Evolutionary conservation across 2,888 invertebrate genomes (phyloP).

Genomic region (Trichopoda pennipes): DNA sequence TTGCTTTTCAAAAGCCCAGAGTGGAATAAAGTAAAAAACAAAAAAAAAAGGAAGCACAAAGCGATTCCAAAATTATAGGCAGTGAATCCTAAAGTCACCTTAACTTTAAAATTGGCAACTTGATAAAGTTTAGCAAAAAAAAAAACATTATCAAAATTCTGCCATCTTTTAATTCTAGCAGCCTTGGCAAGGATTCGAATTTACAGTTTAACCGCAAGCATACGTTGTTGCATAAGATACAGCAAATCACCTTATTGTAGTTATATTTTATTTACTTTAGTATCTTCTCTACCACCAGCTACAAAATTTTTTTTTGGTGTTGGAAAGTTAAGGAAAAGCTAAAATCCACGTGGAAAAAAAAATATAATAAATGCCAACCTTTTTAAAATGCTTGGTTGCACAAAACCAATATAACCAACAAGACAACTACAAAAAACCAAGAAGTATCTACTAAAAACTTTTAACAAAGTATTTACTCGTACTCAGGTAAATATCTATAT

Average conservation of each 20-base stretch:
- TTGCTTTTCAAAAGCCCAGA: too few species aligned
- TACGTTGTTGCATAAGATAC: slow-evolving; percentile 22
- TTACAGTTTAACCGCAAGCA: slow-evolving; percentile 35
- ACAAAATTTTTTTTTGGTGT: background rate
- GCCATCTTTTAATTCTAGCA: background rate
- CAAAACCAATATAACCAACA: slow-evolving; percentile 54
- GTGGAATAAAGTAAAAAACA: too few species aligned
- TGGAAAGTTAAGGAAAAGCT: background rate
- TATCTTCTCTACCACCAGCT: slow-evolving; percentile 12
- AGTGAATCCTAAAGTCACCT: too few species aligned
- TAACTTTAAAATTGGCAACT: background rate
- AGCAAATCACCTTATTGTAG: slow-evolving; percentile 27
- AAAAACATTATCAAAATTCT: background rate
- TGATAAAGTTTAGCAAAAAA: background rate
- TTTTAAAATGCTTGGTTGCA: slow-evolving; percentile 54
- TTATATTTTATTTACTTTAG: slow-evolving; percentile 12
- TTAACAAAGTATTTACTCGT: slow-evolving; percentile 46
- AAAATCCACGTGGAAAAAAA: slow-evolving; percentile 16
- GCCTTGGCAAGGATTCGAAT: slow-evolving; percentile 3
- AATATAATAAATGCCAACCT: slow-evolving; percentile 45
- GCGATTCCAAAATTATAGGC: too few species aligned
- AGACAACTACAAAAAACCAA: slow-evolving; percentile 21
- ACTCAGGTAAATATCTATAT: slow-evolving; percentile 44
- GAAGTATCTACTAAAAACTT: slow-evolving; percentile 47
- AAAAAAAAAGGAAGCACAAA: too few species aligned